Conservation (phyloP, 2,888 invertebrate species). For the Allygus modestus region DNA sequence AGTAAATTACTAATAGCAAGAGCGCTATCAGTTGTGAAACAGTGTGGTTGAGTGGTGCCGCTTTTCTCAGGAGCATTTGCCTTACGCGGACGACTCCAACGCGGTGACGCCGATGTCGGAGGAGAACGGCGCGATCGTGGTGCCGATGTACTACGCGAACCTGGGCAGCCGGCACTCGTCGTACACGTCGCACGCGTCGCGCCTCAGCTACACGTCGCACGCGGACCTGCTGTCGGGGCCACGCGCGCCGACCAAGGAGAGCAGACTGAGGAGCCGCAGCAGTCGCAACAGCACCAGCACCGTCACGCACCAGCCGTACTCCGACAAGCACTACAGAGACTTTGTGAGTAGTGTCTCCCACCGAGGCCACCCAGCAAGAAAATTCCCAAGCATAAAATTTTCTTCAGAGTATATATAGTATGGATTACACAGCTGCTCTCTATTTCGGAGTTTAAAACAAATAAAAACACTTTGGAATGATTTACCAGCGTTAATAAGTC, state of each 20-base stretch:
- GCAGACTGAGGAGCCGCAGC: slow-evolving; percentile 86
- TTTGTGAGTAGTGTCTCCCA: slow-evolving; percentile 83
- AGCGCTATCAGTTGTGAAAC: no score
- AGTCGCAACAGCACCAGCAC: slow-evolving; percentile 81
- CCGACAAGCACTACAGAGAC: slow-evolving; percentile 82
- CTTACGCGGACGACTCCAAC: slow-evolving; percentile 98
- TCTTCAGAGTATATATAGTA: no score
- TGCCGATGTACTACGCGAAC: slow-evolving; percentile 93
- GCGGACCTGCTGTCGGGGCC: slow-evolving; percentile 88
- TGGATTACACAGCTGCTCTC: no score
- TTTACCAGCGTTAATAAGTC: no score
- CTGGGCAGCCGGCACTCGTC: slow-evolving; percentile 96
- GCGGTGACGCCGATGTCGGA: slow-evolving; percentile 99
- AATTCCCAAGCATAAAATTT: no score
- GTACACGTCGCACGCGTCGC: slow-evolving; percentile 96
- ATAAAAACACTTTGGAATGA: no score
- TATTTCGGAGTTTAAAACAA: no score
- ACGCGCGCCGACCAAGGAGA: slow-evolving; percentile 87
- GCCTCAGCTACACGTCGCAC: slow-evolving; percentile 96
- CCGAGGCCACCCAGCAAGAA: no score
- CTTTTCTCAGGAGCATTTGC: slow-evolving; percentile 85
- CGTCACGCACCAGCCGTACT: slow-evolving; percentile 75
- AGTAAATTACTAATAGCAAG: no score
- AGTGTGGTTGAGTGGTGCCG: slow-evolving; percentile 57
- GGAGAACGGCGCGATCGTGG: slow-evolving; percentile 96